Evolutionary conservation across 2,113 vertebrate genomes (phyloP), one percentile per base, ranked within the genome.

Genomic region (Gadus macrocephalus): DNA sequence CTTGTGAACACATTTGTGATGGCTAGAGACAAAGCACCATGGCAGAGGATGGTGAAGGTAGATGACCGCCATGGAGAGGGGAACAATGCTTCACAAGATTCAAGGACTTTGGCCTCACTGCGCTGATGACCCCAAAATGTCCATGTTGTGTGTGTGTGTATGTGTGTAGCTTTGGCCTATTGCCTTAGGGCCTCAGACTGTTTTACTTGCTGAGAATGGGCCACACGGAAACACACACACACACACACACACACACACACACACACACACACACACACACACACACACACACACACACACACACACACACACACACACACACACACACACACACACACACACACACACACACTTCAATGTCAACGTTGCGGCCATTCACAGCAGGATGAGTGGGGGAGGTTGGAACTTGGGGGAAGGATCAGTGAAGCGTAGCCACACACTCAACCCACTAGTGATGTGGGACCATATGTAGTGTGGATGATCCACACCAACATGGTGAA

Each of bases 61-160:
- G 11, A 20, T 15, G 9, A 28, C 11, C 2, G 42, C 42, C 9
- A 49, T 49, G 42, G 8, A 14, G 42, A 49, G 12, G 11, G 38
- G 42, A 49, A 49, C 42, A 49, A 49, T 14, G 42, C 42, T 49
- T 12, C 8, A 14, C 42, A 9, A 49, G 9, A 49, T 49, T 49
- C 42, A 49, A 49, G 42, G 42, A 49, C 42, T 49, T 49, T 12
- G 42, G 42, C 42, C 42, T 49, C 42, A 14, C n/a, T 62, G 65
- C 8, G n/a, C 31, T n/a, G 31, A 67, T 80, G 81, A 87, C 85
- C 81, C 77, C 77, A 66, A 84, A 79, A 81, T 53, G 81, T 84
- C 82, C 74, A 64, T 68, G 78, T 72, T 69, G 62, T 27, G 60
- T 49, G 77, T 27, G 74, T 15, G 27, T 7, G 61, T 12, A 2